Evolutionary conservation across 2,797 vertebrate genomes (phyloP).

Genomic region (Manis javanica): DNA sequence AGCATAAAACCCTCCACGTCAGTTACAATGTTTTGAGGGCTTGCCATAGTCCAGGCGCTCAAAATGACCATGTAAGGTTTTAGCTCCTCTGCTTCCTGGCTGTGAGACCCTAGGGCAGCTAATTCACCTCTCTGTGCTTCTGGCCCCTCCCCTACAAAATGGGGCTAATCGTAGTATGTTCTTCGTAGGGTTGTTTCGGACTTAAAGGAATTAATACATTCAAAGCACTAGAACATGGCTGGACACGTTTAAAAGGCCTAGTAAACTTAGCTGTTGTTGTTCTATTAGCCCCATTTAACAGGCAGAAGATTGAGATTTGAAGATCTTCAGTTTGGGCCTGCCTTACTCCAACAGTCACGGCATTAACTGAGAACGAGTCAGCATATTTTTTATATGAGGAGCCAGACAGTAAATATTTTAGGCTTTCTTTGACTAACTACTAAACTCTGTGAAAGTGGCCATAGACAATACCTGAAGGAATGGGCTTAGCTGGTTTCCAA

Average conservation of each 20-base stretch:
- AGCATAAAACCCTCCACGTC: too few species aligned
- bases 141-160: not conserved
- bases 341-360: not conserved
- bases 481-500: not conserved
- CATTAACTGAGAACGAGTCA: not conserved
- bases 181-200: not conserved
- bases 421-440: not conserved
- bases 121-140: not conserved
- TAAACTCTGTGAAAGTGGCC: not conserved
- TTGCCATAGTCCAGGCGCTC: not conserved
- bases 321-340: not conserved
- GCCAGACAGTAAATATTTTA: not conserved
- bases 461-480: not conserved
- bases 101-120: not conserved
- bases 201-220: not conserved
- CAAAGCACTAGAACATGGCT: not conserved
- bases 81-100: not conserved
- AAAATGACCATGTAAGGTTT: not conserved
- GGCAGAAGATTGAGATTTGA: not conserved
- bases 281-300: not conserved
- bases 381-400: not conserved
- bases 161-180: not conserved
- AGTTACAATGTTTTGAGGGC: not conserved
- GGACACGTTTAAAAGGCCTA: not conserved
- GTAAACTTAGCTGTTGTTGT: not conserved